Conservation (phyloP, 2,113 vertebrate genomes). For the Plecotus auritus region DNA sequence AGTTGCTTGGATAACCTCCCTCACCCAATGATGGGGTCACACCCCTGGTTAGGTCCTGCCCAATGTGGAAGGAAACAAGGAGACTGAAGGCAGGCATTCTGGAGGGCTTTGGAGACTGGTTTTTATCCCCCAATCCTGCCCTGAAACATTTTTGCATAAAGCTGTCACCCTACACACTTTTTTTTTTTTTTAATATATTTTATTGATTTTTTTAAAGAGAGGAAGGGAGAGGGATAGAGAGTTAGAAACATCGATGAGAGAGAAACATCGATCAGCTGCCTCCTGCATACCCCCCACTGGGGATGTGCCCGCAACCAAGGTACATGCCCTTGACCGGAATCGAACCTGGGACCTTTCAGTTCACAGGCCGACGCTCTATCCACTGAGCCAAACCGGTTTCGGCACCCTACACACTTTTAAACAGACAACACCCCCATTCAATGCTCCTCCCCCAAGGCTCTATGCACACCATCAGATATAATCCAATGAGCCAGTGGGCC, state of each 20-base stretch:
- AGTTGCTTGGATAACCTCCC: background rate
- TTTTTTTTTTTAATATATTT: too few relatives aligned
- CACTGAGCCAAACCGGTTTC: too few relatives aligned
- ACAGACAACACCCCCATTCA: slow-evolving; percentile 43
- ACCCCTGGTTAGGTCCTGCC: background rate
- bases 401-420: slow-evolving; percentile 53
- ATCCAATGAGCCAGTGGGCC: slow-evolving; percentile 73
- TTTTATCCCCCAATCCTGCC: background rate
- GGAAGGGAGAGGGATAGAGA: too few relatives aligned
- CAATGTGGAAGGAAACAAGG: background rate
- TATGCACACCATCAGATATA: slow-evolving; percentile 67
- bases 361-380: too few relatives aligned
- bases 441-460: slow-evolving; percentile 58
- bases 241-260: too few relatives aligned
- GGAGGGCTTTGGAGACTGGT: background rate
- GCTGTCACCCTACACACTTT: slow-evolving; percentile 45
- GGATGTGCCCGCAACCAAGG: too few relatives aligned
- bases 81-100: background rate
- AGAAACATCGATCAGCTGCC: too few relatives aligned
- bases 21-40: background rate
- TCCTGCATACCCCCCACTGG: too few relatives aligned
- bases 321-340: too few relatives aligned
- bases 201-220: too few relatives aligned
- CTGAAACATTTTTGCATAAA: background rate
- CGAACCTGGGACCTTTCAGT: too few relatives aligned